Percentiles rank a stretch among this genome's conserved stretches.
phyloP scores from a whole-genome alignment of 2,113 vertebrate genomes.

The Opisthocomus hoazin region DNA sequence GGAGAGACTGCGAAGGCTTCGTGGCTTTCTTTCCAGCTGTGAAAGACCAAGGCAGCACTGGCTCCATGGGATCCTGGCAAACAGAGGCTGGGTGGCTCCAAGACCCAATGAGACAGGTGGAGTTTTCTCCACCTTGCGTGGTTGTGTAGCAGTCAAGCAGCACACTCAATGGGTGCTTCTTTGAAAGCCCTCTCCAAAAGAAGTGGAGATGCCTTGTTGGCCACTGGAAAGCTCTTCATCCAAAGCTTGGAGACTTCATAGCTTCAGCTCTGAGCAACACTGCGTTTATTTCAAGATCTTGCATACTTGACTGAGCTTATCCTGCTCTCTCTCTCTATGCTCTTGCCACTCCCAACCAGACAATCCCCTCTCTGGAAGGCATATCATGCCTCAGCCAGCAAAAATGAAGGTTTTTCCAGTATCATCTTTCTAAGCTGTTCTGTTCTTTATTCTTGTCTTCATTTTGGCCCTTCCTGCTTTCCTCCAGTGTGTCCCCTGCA shows the following conservation, averaged over 20 bases:
- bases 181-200: neutral
- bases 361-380: neutral
- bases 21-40: neutral
- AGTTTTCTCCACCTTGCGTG: neutral
- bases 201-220: neutral
- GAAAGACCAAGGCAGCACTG: neutral
- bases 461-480: neutral
- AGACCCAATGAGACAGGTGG: neutral
- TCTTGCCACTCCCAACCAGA: neutral
- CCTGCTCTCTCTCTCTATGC: neutral
- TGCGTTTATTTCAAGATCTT: neutral
- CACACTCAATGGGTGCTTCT: neutral
- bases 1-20: neutral
- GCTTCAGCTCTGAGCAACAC: neutral
- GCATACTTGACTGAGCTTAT: neutral
- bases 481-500: neutral
- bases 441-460: neutral
- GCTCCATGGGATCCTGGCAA: neutral
- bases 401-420: neutral
- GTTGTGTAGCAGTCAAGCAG: neutral
- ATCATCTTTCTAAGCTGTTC: neutral
- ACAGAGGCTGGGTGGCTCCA: neutral
- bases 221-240: neutral
- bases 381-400: neutral
- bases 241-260: neutral